Evolutionary conservation across 1,140 invertebrate genomes (phyloP).

Genomic region (silkworm (Bombyx mori)): ASM3026992v2 NC_085118.1:7701501-7702000

Average conservation of each 20-base stretch:
- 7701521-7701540: slow-evolving; percentile 10
- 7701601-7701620: slow-evolving; percentile 67
- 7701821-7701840: slow-evolving; percentile 18
- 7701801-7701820: slow-evolving; percentile 63
- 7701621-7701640: slow-evolving; percentile 54
- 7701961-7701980: slow-evolving; percentile 59
- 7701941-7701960: slow-evolving; percentile 62
- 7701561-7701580: slow-evolving; percentile 53
- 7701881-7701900: slow-evolving; percentile 57
- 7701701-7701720: slow-evolving; percentile 19
- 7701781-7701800: slow-evolving; percentile 68
- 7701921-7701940: slow-evolving; percentile 64
- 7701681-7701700: slow-evolving; percentile 28
- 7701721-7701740: slow-evolving; percentile 52
- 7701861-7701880: slow-evolving; percentile 35
- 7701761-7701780: slow-evolving; percentile 68
- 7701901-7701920: slow-evolving; percentile 59
- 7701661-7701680: slow-evolving; percentile 64
- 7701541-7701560: slow-evolving; percentile 33
- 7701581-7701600: slow-evolving; percentile 68
- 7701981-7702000: slow-evolving; percentile 67
- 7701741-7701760: slow-evolving; percentile 67
- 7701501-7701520: background rate
- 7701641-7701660: slow-evolving; percentile 63
- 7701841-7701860: slow-evolving; percentile 20